phyloP scores from a whole-genome alignment of 2,113 vertebrate species.

The Balaeniceps rex region DNA sequence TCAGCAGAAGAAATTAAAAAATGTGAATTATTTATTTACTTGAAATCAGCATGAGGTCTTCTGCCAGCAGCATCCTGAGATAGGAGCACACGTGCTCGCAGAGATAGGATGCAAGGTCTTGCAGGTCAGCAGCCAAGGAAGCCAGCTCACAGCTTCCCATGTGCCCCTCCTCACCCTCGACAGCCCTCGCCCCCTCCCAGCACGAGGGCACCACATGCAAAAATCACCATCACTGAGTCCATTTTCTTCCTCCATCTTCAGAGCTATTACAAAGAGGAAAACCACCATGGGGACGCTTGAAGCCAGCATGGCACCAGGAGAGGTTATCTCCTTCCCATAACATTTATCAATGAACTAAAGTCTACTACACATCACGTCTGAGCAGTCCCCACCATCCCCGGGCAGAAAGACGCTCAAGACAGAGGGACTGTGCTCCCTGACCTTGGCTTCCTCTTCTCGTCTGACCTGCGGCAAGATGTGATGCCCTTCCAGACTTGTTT shows the following conservation, averaged over 20 bases:
- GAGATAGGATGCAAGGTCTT: not conserved
- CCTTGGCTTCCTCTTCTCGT: not conserved
- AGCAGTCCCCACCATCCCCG: not conserved
- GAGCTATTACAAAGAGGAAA: not conserved
- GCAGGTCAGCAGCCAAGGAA: not conserved
- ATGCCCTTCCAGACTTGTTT: not conserved
- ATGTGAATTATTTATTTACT: not conserved
- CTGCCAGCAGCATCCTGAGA: not conserved
- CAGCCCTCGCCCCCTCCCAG: not conserved
- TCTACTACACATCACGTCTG: not conserved
- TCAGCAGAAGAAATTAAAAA: not conserved
- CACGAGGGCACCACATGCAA: rapidly evolving
- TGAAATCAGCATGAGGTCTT: not conserved
- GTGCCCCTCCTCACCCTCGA: not conserved
- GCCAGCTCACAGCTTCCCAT: not conserved
- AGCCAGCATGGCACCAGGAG: rapidly evolving
- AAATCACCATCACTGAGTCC: rapidly evolving
- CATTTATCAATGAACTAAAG: not conserved
- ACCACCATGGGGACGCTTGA: rapidly evolving
- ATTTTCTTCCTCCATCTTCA: not conserved
- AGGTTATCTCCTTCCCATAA: not conserved
- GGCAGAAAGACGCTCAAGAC: not conserved
- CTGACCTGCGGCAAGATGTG: rapidly evolving
- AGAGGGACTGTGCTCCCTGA: not conserved
- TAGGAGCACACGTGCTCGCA: rapidly evolving